Evolutionary conservation across 2,113 vertebrate genomes (phyloP), one percentile per base, ranked within the genome.

Genomic region (Scophthalmus maximus): DNA sequence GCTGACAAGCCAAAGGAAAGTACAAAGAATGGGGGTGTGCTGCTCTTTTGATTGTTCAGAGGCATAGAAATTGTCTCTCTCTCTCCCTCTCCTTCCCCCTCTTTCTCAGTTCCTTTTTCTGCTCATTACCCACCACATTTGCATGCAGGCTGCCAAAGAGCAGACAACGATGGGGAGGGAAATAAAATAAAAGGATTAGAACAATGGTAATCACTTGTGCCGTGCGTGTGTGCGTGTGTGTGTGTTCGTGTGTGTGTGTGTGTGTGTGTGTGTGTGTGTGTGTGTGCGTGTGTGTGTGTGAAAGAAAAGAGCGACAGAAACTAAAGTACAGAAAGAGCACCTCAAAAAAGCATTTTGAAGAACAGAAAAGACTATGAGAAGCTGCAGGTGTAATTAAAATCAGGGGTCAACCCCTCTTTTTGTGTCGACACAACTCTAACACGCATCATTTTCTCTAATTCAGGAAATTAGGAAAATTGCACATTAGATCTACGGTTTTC

Each of bases 81-180:
- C 56, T 50, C 42, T 59, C 73, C 36, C 58, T 27, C 55, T 32
- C 49, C 46, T 49, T 23, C 52, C 73, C 68, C 70, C 80, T 73
- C 62, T 78, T 79, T 30, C 84, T 86, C 84, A 25, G 44, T 81
- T 81, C 84, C 76, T 90, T 90, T 90, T 90, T 88, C 86, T 90
- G 84, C 92, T 92, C 91, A 93, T 93, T 93, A 93, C 83, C 89
- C 86, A 86, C 68, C 65, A 77, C 87, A 93, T 94, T 92, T 92
- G 91, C 93, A 93, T 93, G 87, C 83, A 73, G 72, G 80, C 90
- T 92, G 89, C 90, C 91, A 93, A 92, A 90, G 86, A 90, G 82
- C 85, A 82, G 66, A 66, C 81, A 90, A 73, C 73, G 68, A 88
- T 86, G 74, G 84, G 81, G 87, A 92, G 79, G 82, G 76, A 90